Base-by-base conservation (phyloP, 2,888 invertebrate species). In the Polydrusus tereticollis region DNA sequence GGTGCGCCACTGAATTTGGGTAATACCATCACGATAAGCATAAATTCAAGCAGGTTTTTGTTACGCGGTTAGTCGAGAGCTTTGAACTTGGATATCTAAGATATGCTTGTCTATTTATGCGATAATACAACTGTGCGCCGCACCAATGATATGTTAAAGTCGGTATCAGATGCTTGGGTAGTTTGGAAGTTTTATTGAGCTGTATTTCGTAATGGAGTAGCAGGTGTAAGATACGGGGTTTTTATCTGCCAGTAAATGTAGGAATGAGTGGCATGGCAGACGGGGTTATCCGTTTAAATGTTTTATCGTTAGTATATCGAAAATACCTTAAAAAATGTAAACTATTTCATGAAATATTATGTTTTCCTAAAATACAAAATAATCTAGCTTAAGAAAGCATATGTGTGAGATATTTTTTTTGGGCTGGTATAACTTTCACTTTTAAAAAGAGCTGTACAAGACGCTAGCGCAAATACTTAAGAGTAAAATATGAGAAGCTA, bases 111-210 rank as follows among this genome's bases (percentile, higher is more conserved):
- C 63, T 72, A 59, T 72, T 69, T 69, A 69, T 69, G 63, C 18
- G 68, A 59, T 59, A 59, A 68, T 59, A 47, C 41, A 38, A 33
- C 55, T 43, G 41, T 58, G 52, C 59, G 57, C 72, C 65, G 52
- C 68, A 43, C 43, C 52, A 71, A 55, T 68, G 72, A 68, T 72
- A 67, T 62, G 72, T 65, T 65, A 60, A 50, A 50, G 64, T 43
- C 43, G 59, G 59, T 58, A 65, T 68, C 69, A 50, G 64, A 68
- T 72, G 68, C 58, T 64, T 45, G 58, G 43, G 64, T 65, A 72
- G 41, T 72, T 72, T 72, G 18, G 52, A 72, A 72, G 64, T 72
- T 72, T 72, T 72, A 72, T 72, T 69, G 72, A 59, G 65, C 57
- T 38, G 64, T 72, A 72, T 63, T 59, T 72, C 69, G 69, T 72